Evolutionary conservation across 2,797 vertebrate genomes (phyloP).

Genomic region (Xenopus petersii): DNA sequence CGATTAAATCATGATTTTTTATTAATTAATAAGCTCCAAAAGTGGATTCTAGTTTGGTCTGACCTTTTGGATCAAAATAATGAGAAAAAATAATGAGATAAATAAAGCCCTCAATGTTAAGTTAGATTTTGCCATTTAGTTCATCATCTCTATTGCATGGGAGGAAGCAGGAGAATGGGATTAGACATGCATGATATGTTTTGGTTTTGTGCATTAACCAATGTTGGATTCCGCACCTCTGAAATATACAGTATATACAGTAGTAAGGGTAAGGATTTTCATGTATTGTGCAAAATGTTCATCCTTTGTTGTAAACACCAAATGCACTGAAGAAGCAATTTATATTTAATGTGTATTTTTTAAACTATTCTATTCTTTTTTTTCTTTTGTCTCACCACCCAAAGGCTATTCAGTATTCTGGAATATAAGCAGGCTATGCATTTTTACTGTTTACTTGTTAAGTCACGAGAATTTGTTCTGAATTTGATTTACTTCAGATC

Average conservation of each 20-base stretch:
- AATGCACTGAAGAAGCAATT: slow-evolving; percentile 98
- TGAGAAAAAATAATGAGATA: too few relatives aligned
- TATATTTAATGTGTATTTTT: slow-evolving; percentile 93
- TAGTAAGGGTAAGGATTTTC: slow-evolving; percentile 75
- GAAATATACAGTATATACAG: slow-evolving; percentile 67
- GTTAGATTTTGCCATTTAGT: slow-evolving; percentile 77
- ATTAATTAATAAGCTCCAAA: too few relatives aligned
- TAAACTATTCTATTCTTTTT: slow-evolving; percentile 22
- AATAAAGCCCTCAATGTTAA: slow-evolving; percentile 73
- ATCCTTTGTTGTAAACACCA: slow-evolving; percentile 98
- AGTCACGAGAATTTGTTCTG: slow-evolving; percentile 31
- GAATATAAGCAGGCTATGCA: slow-evolving; percentile 43
- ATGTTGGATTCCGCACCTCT: slow-evolving; percentile 90
- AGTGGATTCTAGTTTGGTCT: too few relatives aligned
- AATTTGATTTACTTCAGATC: slow-evolving; percentile 24
- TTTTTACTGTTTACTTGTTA: slow-evolving; percentile 42
- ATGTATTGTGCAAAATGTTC: slow-evolving; percentile 83
- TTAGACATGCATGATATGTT: slow-evolving; percentile 96
- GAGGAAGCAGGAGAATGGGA: slow-evolving; percentile 89
- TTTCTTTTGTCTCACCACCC: slow-evolving; percentile 5
- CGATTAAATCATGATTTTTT: too few relatives aligned
- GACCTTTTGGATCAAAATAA: too few relatives aligned
- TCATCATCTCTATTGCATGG: slow-evolving; percentile 98
- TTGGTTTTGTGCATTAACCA: slow-evolving; percentile 94
- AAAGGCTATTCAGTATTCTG: slow-evolving; percentile 17